Base-by-base conservation (phyloP, 2,113 vertebrate genomes). In the Formicarius rufipectus region DNA sequence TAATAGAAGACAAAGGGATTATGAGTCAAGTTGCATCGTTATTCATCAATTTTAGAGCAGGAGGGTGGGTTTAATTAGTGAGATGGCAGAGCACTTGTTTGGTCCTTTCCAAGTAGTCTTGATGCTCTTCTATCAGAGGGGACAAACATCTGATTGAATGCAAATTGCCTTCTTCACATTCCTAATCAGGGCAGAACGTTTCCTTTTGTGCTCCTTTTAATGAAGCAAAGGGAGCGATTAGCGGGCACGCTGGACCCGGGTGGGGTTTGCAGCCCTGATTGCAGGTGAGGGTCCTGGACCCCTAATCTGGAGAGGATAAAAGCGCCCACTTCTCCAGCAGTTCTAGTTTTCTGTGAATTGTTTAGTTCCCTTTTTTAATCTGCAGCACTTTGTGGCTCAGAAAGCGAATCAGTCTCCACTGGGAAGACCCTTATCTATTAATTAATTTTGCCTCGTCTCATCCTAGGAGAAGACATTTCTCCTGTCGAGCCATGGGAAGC, bases 1-100 rank as follows among this genome's bases (percentile, higher is more conserved):
- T 97, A 97, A 95, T 90, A 92, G 89, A 95, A 95, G 93, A 96
- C 93, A 94, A 94, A 92, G 74, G 85, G 88, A 97, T 96, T 95
- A 90, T 75, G 95, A 96, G 93, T 89, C 88, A 90, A 80, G 42
- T 80, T 95, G 37, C 35, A 55, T 74, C 12, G 1, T 97, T 95
- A 96, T 92, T 96, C 81, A 91, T 92, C 94, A 93, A 64, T 94
- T 95, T 90, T 63, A 47, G 85, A 96, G 86, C 50, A 76, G 81
- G 39, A 95, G 80, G 85, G 66, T 74, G 71, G 69, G 58, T 67
- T 95, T 95, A 89, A 95, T 95, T 95, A 96, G 95, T 23, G 69
- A 73, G 77, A 90, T 80, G 58, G 64, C 69, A 62, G 7, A 58
- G 59, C 39, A 30, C 25, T 78, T 84, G 27, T 93, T 90, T 87